Evolutionary conservation across 2,888 invertebrate species (phyloP), one percentile per base, ranked within the genome.

Genomic region (Clivina fossor): DNA sequence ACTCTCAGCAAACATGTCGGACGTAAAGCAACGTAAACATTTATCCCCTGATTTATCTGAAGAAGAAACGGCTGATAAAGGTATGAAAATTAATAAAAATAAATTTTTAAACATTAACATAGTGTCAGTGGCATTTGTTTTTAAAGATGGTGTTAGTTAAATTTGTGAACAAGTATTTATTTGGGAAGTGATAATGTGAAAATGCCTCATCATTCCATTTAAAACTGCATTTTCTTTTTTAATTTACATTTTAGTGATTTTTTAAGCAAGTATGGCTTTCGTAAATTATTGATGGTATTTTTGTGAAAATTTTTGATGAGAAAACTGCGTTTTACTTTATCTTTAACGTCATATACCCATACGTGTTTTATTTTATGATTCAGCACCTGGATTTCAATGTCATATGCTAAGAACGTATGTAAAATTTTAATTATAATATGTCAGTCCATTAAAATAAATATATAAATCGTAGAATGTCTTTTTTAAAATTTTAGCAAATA

Each of bases 21-120:
- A 72, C 64, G 63, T 63, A 66, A 72, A 70, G 68, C 74, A 77
- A 76, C 77, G 77, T 76, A 78, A 79, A 78, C 77, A 77, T 69
- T 70, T 71, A 68, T 69, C n/a, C n/a, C n/a, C n/a, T n/a, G n/a
- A n/a, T n/a, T n/a, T n/a, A n/a, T n/a, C 67, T 61, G 69, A 71
- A 62, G 67, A 66, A 69, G 68, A 69, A 65, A 68, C 64, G 60
- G 64, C 63, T 56, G 64, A 64, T 61, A 69, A 68, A 70, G 69
- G 67, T 70, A 71, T 58, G 50, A 50, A 22, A 58, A 57, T 41
- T 60, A 64, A 62, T 64, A 65, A 64, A 58, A 61, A 59, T 54
- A 57, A 57, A 47, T 49, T 37, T 32, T 37, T 44, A 59, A 46
- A 26, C 40, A 22, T 13, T 30, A 19, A 16, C 44, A 32, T 43